These are phyloP conservation scores for Gastrophysa polygoni DNA, from an alignment of 2,888 invertebrate species.

Conservation along the genomic window DNA sequence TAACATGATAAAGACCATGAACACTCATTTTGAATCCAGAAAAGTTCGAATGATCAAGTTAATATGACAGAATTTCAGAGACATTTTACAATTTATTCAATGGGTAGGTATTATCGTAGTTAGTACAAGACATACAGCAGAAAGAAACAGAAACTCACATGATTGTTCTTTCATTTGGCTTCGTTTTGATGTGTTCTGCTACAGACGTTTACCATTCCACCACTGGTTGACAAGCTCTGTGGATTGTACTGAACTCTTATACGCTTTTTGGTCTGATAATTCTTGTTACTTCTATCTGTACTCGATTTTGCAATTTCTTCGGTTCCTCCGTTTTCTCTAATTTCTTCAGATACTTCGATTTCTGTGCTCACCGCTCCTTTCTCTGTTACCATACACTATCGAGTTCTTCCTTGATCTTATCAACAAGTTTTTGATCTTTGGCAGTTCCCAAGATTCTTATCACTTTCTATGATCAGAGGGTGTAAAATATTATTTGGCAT, in stretches of 20 bases:
- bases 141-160: not conserved
- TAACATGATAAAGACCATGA: not conserved
- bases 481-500: not conserved
- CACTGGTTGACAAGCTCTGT: not conserved
- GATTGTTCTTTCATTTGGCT: constrained; percentile 1
- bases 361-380: not conserved
- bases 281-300: not conserved
- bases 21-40: constrained; percentile 5
- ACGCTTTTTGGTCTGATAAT: not conserved
- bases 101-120: not conserved
- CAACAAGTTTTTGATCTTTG: not conserved
- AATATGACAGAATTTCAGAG: constrained; percentile 1
- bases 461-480: not conserved
- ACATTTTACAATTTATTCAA: not conserved
- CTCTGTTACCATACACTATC: not conserved
- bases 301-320: not conserved
- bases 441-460: not conserved
- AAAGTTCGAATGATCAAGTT: not conserved
- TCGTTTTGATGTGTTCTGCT: constrained; percentile 1
- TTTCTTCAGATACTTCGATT: not conserved
- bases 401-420: not conserved
- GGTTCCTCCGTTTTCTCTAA: no score
- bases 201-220: not conserved
- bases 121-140: no score
- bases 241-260: not conserved